phyloP scores from a whole-genome alignment of 2,888 invertebrate species.

The Heteromyza rotundicornis region DNA sequence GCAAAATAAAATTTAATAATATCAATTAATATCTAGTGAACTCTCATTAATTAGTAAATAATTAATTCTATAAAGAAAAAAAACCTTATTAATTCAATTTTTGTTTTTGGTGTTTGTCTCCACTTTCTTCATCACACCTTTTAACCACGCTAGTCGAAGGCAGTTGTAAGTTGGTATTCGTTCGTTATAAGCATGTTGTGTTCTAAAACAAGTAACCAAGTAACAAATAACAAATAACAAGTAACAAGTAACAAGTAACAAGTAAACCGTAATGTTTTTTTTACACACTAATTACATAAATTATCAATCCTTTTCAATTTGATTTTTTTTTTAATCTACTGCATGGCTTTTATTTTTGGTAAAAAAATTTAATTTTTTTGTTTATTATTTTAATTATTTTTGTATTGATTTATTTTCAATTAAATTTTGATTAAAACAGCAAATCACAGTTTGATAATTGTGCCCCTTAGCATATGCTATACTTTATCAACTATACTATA shows the following conservation, averaged over 20 bases:
- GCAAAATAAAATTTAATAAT: not conserved
- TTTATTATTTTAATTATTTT: constrained; percentile 7
- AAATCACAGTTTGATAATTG: constrained; percentile 56
- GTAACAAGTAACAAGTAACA: not conserved
- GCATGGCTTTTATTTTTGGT: constrained; percentile 6
- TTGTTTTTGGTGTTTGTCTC: constrained; percentile 21
- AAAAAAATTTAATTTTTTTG: constrained; percentile 9
- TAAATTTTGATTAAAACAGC: constrained; percentile 46
- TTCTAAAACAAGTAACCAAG: too few relatives aligned
- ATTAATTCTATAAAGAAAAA: too few relatives aligned
- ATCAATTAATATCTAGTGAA: constrained; percentile 1
- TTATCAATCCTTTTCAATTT: too few relatives aligned
- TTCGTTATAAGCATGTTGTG: constrained; percentile 19
- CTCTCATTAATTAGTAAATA: too few relatives aligned
- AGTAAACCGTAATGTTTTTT: constrained; percentile 9
- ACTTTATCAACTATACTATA: not conserved
- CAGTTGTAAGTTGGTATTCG: constrained; percentile 49
- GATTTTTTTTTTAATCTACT: too few relatives aligned
- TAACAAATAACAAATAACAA: not conserved
- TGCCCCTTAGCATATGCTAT: not conserved
- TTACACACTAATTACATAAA: too few relatives aligned
- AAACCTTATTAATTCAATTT: too few relatives aligned
- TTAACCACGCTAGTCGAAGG: constrained; percentile 45
- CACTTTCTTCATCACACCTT: constrained; percentile 10
- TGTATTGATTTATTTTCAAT: constrained; percentile 29